Base-by-base conservation (phyloP, 2,888 invertebrate genomes). In the Geotrupes spiniger region DNA sequence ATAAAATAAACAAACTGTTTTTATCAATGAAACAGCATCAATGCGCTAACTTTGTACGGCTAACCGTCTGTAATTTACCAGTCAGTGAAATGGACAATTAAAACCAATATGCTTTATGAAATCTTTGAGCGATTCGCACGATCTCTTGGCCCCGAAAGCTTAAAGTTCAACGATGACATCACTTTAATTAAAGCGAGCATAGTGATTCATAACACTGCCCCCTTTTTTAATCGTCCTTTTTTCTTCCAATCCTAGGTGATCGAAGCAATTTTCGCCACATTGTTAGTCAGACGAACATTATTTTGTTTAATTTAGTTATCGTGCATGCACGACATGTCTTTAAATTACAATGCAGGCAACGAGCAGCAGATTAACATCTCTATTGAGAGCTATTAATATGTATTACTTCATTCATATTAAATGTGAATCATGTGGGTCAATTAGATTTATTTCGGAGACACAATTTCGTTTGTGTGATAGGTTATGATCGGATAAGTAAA, bases 111-210 rank as follows among this genome's bases (percentile, higher is more conserved):
- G 53, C 49, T 57, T 53, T 53, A 52, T 50, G 52, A 57, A 57
- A 57, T 57, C 57, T 57, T 57, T 52, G 51, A 57, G 52, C 54
- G 54, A 55, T 57, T 57, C 57, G 54, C 57, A 57, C 57, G 57
- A 57, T 57, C 57, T 45, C 48, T 48, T 57, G 57, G 49, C 52
- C 57, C 44, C 40, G 43, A 47, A 49, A 55, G 55, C 53, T 51
- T 37, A 56, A 48, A 53, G 56, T 53, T 56, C 53, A 56, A 56
- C 47, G 45, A 50, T 56, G 56, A 56, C 53, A 56, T 56, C 56
- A 56, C 40, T 51, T 49, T 49, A 46, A 52, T 45, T 49, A 49
- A 44, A 39, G 47, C 51, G 43, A 42, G 29, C 41, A 52, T 51
- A 49, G 53, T 56, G 56, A 56, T 56, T 56, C 56, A 56, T 39